A percentile compares a stretch with the other conserved stretches of the same genome.
Conservation (phyloP, 2,113 vertebrate genomes). For the Tichodroma muraria region DNA sequence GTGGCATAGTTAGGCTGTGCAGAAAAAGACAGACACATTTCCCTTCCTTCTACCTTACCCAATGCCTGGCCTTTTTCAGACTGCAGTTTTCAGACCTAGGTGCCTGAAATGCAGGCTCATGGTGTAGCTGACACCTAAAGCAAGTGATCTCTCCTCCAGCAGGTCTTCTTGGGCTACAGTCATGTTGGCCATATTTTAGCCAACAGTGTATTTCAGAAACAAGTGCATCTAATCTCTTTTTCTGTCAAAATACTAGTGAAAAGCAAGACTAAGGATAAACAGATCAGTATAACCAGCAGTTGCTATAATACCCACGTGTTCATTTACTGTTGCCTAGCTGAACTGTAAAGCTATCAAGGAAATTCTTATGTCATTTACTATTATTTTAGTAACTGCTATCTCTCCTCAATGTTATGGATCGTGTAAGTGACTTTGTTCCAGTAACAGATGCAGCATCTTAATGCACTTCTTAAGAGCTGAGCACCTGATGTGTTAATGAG, state of each 20-base stretch:
- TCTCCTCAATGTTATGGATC: neutral
- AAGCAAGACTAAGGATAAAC: neutral
- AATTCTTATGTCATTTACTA: neutral
- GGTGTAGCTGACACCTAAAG: neutral
- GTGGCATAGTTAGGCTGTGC: neutral
- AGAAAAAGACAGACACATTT: neutral
- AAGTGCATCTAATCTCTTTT: neutral
- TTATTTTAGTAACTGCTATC: constrained; percentile 24
- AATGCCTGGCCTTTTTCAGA: neutral
- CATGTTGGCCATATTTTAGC: neutral
- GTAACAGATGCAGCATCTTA: constrained; percentile 14
- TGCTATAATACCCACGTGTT: neutral
- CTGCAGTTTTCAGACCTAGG: neutral
- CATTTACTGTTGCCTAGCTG: constrained; percentile 16
- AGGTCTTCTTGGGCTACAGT: neutral
- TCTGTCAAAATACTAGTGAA: neutral
- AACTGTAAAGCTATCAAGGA: constrained; percentile 10
- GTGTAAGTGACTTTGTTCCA: constrained; percentile 33
- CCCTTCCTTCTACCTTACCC: neutral
- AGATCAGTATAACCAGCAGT: neutral
- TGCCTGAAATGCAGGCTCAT: neutral
- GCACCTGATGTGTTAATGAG: constrained; percentile 56
- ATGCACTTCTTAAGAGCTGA: neutral
- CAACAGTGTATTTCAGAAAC: neutral
- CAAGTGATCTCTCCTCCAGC: neutral